Conservation (phyloP, 2,797 vertebrate species). For the Rhinichthys osculus region DNA sequence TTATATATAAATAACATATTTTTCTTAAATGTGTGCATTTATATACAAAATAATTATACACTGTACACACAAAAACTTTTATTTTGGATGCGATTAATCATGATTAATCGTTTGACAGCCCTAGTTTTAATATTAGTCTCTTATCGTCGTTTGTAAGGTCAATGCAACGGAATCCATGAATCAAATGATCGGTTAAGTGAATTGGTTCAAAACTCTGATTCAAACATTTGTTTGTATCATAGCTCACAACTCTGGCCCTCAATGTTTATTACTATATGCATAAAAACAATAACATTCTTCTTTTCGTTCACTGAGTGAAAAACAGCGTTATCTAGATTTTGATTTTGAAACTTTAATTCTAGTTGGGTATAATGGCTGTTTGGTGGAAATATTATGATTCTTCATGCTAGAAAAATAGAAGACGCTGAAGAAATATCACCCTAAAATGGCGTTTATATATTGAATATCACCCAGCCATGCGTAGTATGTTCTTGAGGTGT, state of each 20-base stretch:
- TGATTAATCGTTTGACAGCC: no score
- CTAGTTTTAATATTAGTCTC: background rate
- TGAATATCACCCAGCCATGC: no score
- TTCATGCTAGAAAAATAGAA: background rate
- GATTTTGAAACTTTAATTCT: background rate
- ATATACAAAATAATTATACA: no score
- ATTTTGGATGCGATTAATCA: no score
- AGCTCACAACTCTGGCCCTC: background rate
- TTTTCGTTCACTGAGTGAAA: background rate
- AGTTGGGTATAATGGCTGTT: background rate
- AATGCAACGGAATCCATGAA: background rate
- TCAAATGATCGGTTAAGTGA: background rate
- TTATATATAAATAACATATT: no score
- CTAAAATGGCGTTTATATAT: background rate
- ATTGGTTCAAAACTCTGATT: background rate
- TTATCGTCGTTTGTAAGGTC: background rate
- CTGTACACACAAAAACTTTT: no score
- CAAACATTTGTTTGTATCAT: background rate
- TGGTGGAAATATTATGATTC: background rate
- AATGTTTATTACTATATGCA: background rate
- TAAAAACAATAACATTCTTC: background rate
- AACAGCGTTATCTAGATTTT: background rate
- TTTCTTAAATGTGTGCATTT: no score
- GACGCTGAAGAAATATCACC: background rate
- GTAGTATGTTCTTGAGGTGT: background rate